Evolutionary conservation across 2,797 vertebrate genomes (phyloP).

Genomic region (Scomberomorus guttatus): DNA sequence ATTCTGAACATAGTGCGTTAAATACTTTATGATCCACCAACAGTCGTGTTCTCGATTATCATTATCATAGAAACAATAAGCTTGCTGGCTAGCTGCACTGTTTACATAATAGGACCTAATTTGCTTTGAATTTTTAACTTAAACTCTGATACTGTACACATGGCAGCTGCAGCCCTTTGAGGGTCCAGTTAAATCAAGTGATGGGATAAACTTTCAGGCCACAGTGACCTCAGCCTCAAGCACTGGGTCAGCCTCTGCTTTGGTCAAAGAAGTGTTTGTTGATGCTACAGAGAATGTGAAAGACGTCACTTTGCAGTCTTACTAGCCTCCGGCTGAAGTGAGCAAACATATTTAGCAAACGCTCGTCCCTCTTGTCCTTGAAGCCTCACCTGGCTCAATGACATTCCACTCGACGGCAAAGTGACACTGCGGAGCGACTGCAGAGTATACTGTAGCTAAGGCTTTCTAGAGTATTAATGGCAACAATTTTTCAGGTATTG

Average conservation of each 20-base stretch:
- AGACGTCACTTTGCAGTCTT: constrained; percentile 34
- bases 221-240: constrained; percentile 37
- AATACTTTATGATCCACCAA: constrained; percentile 24
- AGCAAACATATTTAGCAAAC: constrained; percentile 60
- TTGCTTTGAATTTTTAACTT: constrained; percentile 12
- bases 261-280: constrained; percentile 42
- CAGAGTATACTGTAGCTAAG: not conserved
- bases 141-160: not conserved
- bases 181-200: constrained; percentile 27
- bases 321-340: constrained; percentile 36
- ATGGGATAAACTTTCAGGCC: constrained; percentile 28
- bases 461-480: constrained; percentile 30
- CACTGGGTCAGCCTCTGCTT: constrained; percentile 22
- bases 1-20: constrained; percentile 19
- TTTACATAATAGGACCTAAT: constrained; percentile 20
- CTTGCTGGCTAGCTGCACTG: constrained; percentile 10
- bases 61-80: constrained; percentile 15
- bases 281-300: constrained; percentile 45
- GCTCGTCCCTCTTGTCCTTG: constrained; percentile 41
- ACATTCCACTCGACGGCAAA: constrained; percentile 20
- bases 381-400: constrained; percentile 37
- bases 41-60: constrained; percentile 19
- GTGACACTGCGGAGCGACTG: not conserved
- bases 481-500: constrained; percentile 36
- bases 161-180: constrained; percentile 1